These are phyloP conservation scores for Trinectes maculatus DNA, from an alignment of 2,113 vertebrate genomes.

Conservation along the genomic window DNA sequence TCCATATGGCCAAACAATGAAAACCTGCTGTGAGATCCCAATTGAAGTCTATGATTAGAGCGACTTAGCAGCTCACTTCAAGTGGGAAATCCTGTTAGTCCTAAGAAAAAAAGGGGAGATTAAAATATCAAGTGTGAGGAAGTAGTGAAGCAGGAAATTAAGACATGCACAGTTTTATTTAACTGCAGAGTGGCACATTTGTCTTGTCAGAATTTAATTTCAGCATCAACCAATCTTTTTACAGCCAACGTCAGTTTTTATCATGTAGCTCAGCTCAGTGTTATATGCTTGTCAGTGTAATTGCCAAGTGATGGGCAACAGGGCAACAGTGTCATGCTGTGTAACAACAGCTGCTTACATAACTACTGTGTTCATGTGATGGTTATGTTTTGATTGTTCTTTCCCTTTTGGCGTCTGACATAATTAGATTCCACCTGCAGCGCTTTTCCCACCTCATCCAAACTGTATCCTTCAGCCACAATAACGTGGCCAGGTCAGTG, in stretches of 20 bases:
- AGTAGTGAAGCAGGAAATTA: constrained; percentile 43
- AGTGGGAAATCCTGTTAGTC: constrained; percentile 31
- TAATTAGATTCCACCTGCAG: constrained; percentile 31
- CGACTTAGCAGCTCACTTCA: constrained; percentile 26
- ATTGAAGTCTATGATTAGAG: constrained; percentile 42
- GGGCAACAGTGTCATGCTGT: constrained; percentile 24
- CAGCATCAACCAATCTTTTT: background rate
- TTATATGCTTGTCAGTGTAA: constrained; percentile 7
- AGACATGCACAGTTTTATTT: constrained; percentile 25
- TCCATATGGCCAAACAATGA: constrained; percentile 43
- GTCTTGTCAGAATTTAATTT: constrained; percentile 20
- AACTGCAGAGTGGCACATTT: constrained; percentile 10
- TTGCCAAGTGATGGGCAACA: constrained; percentile 21
- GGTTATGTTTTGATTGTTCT: constrained; percentile 3
- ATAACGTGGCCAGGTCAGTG: background rate
- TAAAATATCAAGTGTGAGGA: constrained; percentile 4
- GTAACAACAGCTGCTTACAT: constrained; percentile 50
- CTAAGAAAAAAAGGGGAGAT: constrained; percentile 13
- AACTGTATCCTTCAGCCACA: constrained; percentile 19
- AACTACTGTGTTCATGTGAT: constrained; percentile 37
- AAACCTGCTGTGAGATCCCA: constrained; percentile 37
- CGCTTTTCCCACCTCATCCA: constrained; percentile 4
- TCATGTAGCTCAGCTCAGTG: background rate
- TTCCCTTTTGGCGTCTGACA: constrained; percentile 10
- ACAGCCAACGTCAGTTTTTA: background rate